A percentile compares a stretch with the other conserved stretches of the same genome.
These are phyloP conservation scores for Oxyruncus cristatus DNA, from an alignment of 2,113 vertebrate genomes.

Conservation along the genomic window DNA sequence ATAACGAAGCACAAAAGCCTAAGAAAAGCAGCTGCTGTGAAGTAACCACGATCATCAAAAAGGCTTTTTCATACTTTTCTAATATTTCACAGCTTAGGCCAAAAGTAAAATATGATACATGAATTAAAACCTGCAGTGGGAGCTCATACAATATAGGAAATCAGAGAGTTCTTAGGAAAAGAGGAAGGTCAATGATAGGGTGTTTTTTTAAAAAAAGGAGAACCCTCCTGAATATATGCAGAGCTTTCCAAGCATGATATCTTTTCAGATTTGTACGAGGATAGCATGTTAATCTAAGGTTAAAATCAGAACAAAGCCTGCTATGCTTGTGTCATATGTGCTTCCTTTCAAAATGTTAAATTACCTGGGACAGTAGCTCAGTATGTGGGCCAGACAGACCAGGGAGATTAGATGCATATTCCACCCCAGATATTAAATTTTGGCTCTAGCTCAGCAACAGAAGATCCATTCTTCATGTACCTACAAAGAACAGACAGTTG, in stretches of 20 bases:
- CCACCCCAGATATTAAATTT: not conserved
- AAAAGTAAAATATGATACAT: not conserved
- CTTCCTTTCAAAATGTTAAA: slow-evolving; percentile 1
- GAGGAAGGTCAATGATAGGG: not conserved
- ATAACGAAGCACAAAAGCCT: not conserved
- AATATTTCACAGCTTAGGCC: not conserved
- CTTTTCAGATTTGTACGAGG: not conserved
- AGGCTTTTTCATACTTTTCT: not conserved
- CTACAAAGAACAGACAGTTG: not conserved
- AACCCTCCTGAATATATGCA: not conserved
- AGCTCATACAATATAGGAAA: not conserved
- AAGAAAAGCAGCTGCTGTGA: not conserved
- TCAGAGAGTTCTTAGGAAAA: not conserved
- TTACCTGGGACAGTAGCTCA: not conserved
- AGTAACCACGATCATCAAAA: not conserved
- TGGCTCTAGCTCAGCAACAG: not conserved
- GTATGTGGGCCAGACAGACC: not conserved
- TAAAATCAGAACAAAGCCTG: slow-evolving; percentile 3
- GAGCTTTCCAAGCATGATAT: not conserved
- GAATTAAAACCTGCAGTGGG: not conserved
- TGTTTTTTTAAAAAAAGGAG: not conserved
- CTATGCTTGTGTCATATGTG: not conserved
- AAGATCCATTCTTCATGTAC: not conserved
- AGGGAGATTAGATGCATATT: not conserved
- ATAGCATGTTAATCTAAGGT: not conserved